Conservation (phyloP, 64 coral and sea anemone species). For the Montipora foliosa region DNA sequence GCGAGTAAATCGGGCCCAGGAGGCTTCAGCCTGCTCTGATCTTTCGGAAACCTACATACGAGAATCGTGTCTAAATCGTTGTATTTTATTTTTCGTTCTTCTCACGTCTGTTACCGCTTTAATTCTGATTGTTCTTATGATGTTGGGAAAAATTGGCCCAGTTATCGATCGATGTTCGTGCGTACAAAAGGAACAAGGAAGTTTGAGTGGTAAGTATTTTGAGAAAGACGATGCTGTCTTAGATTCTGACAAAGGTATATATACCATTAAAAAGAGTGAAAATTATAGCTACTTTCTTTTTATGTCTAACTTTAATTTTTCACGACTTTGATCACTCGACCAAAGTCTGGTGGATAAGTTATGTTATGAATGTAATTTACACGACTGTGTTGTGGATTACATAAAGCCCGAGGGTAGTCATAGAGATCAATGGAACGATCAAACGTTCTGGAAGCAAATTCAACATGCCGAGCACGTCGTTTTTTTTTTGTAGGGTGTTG, state of each 20-base stretch:
- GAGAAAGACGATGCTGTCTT: background rate
- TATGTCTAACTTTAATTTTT: background rate
- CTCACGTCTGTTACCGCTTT: constrained; percentile 34
- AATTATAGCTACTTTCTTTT: background rate
- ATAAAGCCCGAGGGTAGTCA: background rate
- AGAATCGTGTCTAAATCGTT: constrained; percentile 36
- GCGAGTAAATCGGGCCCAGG: background rate
- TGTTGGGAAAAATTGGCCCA: constrained; percentile 25
- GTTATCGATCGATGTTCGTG: background rate
- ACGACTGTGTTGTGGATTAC: background rate
- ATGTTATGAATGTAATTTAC: background rate
- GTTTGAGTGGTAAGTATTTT: background rate
- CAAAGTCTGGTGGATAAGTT: background rate
- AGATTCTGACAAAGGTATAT: background rate
- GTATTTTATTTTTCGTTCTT: constrained; percentile 44
- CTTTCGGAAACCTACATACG: background rate
- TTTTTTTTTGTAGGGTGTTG: no score
- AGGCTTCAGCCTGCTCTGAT: background rate
- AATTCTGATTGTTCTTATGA: constrained; percentile 25
- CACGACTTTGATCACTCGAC: background rate
- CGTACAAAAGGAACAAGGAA: constrained; percentile 33
- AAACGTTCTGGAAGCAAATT: background rate
- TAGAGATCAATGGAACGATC: background rate
- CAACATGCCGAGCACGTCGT: no score
- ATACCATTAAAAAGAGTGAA: background rate